Evolutionary conservation across 1,140 invertebrate genomes (phyloP).

Genomic region (Melipona quadrifasciata): DNA sequence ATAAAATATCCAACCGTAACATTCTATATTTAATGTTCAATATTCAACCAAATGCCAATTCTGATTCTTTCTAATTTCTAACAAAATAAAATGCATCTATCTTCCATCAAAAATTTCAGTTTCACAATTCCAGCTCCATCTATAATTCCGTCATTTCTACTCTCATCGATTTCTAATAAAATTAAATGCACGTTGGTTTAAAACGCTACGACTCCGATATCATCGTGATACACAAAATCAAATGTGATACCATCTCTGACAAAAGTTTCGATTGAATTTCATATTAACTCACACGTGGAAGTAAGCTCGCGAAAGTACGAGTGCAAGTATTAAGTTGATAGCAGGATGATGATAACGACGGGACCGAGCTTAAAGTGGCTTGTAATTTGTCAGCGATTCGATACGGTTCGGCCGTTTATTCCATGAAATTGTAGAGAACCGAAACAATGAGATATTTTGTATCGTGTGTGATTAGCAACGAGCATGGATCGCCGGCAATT

Average conservation of each 20-base stretch:
- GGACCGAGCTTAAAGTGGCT: neutral
- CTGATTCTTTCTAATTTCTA: no score
- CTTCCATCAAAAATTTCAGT: no score
- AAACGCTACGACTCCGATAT: neutral
- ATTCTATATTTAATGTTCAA: neutral
- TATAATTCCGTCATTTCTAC: no score
- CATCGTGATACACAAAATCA: neutral
- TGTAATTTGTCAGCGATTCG: conserved; percentile 1
- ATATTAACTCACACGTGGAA: neutral
- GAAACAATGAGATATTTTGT: conserved; percentile 3
- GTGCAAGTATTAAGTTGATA: neutral
- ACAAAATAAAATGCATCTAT: no score
- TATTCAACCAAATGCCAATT: neutral
- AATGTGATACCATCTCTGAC: neutral
- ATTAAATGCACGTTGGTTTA: no score
- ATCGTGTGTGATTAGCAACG: conserved; percentile 6
- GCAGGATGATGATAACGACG: neutral
- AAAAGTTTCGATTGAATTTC: neutral
- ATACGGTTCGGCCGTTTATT: neutral
- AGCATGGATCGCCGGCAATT: neutral
- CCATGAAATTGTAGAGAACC: conserved; percentile 5
- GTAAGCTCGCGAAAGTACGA: neutral
- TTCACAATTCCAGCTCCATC: no score
- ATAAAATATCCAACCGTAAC: conserved; percentile 6
- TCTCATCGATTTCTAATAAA: no score